Evolutionary conservation across 1,140 invertebrate species (phyloP).

Genomic region (Drosophila athabasca): DNA sequence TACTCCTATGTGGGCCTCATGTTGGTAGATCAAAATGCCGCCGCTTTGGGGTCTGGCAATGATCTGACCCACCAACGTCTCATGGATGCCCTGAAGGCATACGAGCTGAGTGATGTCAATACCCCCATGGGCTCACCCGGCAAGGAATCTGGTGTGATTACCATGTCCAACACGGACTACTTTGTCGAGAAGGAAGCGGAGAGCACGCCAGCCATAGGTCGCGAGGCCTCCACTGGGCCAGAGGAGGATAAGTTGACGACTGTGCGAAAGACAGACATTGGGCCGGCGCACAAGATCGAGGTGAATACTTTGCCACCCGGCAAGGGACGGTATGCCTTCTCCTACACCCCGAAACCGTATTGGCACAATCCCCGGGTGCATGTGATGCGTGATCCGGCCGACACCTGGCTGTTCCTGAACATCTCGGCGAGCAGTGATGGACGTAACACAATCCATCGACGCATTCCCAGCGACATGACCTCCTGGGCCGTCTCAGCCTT

Average conservation of each 20-base stretch:
- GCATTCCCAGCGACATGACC: conserved; percentile 94
- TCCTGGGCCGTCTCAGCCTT: conserved; percentile 97
- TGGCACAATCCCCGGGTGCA: conserved; percentile 92
- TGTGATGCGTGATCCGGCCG: conserved; percentile 88
- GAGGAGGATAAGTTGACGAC: conserved; percentile 76
- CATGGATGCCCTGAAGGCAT: conserved; percentile 82
- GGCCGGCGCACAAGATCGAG: conserved; percentile 82
- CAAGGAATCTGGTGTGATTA: conserved; percentile 79
- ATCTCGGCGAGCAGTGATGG: conserved; percentile 87
- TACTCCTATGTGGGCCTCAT: conserved; percentile 94
- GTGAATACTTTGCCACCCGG: conserved; percentile 90
- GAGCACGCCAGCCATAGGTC: conserved; percentile 50
- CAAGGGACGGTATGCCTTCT: conserved; percentile 95
- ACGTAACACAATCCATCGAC: conserved; percentile 83
- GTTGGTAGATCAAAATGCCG: conserved; percentile 94
- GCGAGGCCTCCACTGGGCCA: conserved; percentile 35
- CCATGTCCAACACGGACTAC: conserved; percentile 79
- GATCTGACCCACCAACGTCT: conserved; percentile 75
- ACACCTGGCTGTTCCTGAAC: conserved; percentile 94
- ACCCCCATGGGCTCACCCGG: conserved; percentile 75
- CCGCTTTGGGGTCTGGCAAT: conserved; percentile 87
- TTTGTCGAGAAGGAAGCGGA: conserved; percentile 75
- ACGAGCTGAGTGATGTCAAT: conserved; percentile 80
- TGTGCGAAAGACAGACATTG: conserved; percentile 81
- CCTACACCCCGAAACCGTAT: conserved; percentile 91